These are phyloP conservation scores for Macheiramphus alcinus DNA, from an alignment of 2,113 vertebrate genomes.

Conservation along the genomic window DNA sequence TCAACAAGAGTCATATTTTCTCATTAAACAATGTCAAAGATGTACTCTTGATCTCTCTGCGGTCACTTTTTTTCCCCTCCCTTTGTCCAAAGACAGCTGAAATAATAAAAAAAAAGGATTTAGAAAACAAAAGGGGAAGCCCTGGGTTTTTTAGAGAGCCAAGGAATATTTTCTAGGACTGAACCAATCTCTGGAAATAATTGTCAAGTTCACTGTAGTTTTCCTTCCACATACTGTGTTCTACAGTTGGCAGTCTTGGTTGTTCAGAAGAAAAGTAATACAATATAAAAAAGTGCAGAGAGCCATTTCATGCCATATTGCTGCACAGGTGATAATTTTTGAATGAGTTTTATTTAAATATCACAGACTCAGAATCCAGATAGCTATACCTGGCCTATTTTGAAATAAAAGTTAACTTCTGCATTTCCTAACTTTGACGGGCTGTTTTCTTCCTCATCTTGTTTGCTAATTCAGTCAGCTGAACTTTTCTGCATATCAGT, in stretches of 20 bases:
- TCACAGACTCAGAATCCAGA: background rate
- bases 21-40: conserved; percentile 25
- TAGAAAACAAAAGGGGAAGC: background rate
- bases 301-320: background rate
- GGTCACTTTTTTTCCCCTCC: background rate
- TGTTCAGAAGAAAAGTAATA: background rate
- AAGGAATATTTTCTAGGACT: background rate
- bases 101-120: conserved; percentile 44
- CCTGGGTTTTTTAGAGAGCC: background rate
- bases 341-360: background rate
- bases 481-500: background rate
- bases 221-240: background rate
- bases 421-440: background rate
- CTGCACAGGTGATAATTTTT: background rate
- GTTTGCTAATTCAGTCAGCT: background rate
- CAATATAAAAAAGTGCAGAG: background rate
- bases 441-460: background rate
- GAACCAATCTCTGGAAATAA: conserved; percentile 39
- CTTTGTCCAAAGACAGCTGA: conserved; percentile 52
- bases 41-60: background rate
- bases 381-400: background rate
- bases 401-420: background rate
- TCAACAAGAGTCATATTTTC: background rate
- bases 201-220: background rate
- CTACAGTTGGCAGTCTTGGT: background rate